Percentiles rank a stretch among this genome's conserved stretches.
phyloP scores from a whole-genome alignment of 2,113 vertebrate genomes.

The Hylia prasina region DNA sequence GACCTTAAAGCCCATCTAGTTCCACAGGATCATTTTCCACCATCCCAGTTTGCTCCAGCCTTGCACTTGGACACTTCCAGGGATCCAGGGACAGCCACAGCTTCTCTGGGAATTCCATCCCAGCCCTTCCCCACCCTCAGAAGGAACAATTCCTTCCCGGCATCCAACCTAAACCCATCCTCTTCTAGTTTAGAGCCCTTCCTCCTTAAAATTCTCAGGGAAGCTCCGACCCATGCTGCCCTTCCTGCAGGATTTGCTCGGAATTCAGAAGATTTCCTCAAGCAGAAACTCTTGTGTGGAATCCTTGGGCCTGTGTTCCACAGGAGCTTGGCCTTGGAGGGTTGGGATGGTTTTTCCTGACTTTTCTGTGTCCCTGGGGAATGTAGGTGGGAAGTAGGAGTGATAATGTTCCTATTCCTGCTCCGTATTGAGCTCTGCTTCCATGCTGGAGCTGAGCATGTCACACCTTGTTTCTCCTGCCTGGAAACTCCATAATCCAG shows the following conservation, averaged over 20 bases:
- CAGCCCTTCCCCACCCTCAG: neutral
- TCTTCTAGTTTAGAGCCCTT: neutral
- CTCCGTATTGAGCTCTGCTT: neutral
- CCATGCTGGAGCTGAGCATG: neutral
- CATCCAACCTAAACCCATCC: neutral
- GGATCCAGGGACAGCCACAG: neutral
- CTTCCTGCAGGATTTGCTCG: neutral
- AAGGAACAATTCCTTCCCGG: neutral
- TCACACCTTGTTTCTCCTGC: neutral
- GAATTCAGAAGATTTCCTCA: neutral
- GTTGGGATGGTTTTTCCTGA: neutral
- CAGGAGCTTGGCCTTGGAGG: neutral
- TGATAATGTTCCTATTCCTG: neutral
- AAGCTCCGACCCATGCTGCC: neutral
- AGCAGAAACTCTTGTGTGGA: neutral
- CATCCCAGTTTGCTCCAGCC: neutral
- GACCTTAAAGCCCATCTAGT: neutral
- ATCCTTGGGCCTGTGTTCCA: neutral
- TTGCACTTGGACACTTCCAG: neutral
- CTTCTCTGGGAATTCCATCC: neutral
- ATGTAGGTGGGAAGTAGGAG: neutral
- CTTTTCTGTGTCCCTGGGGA: neutral
- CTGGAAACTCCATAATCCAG: neutral
- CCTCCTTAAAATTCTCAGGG: neutral
- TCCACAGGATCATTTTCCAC: neutral